Evolutionary conservation across 2,888 invertebrate species (phyloP).

Genomic region (Thumatha senex): DNA sequence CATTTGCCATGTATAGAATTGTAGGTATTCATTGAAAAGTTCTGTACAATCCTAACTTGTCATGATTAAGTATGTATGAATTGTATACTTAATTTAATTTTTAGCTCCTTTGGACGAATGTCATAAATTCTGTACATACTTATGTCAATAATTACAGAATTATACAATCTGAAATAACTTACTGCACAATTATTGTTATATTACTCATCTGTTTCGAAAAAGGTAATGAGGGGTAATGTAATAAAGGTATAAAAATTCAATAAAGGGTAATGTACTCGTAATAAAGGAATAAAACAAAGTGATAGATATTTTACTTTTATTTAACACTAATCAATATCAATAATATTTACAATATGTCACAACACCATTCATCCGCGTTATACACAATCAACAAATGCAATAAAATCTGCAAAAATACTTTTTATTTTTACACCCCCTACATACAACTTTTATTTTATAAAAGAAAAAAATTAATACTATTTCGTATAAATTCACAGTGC

Average conservation of each 20-base stretch:
- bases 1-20: no score
- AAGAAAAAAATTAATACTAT: conserved; percentile 43
- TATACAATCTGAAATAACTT: no score
- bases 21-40: no score
- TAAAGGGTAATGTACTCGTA: no score
- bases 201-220: no score
- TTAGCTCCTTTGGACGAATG: conserved; percentile 1
- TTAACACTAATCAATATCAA: conserved; percentile 73
- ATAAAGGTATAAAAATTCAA: no score
- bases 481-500: conserved; percentile 51
- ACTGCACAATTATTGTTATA: no score
- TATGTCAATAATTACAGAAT: conserved; percentile 2
- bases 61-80: not conserved
- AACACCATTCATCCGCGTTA: conserved; percentile 51
- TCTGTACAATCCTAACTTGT: not conserved
- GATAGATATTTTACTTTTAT: conserved; percentile 60
- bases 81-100: not conserved
- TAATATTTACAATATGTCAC: conserved; percentile 71
- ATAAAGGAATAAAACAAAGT: conserved; percentile 45
- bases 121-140: not conserved
- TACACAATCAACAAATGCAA: conserved; percentile 67
- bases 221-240: no score
- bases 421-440: conserved; percentile 42
- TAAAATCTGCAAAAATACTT: conserved; percentile 59
- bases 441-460: conserved; percentile 39